These are phyloP conservation scores for Triplophysa bombifrons DNA, from an alignment of 2,797 vertebrate genomes.

Conservation along the genomic window DNA sequence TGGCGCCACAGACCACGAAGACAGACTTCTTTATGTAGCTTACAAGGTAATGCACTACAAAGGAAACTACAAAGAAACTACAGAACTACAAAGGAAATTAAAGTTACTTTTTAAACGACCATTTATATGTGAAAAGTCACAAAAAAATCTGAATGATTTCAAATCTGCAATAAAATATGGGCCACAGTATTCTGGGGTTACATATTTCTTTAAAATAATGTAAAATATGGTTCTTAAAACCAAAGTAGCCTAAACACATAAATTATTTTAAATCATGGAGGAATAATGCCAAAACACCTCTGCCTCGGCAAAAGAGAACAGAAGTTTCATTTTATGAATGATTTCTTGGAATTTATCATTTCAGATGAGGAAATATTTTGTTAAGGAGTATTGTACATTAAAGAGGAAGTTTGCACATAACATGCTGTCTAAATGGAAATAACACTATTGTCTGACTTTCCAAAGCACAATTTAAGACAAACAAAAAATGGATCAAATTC, in stretches of 20 bases:
- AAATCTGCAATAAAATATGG: background rate
- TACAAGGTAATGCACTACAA: background rate
- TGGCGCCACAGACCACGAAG: constrained; percentile 36
- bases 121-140: too few relatives aligned
- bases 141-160: background rate
- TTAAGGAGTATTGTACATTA: background rate
- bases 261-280: background rate
- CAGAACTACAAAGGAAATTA: too few relatives aligned
- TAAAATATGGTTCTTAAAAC: background rate
- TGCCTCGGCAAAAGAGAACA: background rate
- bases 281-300: background rate
- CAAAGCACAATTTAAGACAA: constrained; percentile 4
- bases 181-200: background rate
- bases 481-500: background rate
- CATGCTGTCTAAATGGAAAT: background rate
- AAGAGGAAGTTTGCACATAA: constrained; percentile 1
- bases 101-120: too few relatives aligned
- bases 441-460: background rate
- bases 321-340: background rate
- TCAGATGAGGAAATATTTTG: background rate
- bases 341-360: background rate
- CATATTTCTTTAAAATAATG: background rate
- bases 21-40: background rate
- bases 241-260: background rate
- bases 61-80: background rate